phyloP scores from a whole-genome alignment of 2,888 invertebrate genomes.

The Nemotelus nigrinus region DNA sequence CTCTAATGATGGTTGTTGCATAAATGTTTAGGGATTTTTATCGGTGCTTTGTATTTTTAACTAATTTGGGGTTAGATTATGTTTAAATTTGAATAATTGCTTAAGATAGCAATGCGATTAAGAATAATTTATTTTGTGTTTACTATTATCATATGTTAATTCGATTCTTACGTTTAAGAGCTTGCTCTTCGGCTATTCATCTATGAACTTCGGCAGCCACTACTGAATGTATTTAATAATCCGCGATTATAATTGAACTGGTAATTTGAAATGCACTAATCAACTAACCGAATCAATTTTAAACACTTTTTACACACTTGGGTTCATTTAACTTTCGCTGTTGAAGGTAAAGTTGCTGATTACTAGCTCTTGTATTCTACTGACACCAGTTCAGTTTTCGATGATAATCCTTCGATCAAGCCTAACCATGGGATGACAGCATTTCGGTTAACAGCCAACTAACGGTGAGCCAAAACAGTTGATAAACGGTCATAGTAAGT shows the following conservation, averaged over 20 bases:
- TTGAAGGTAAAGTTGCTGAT: constrained; percentile 1
- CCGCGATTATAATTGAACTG: constrained; percentile 10
- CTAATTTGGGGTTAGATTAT: constrained; percentile 4
- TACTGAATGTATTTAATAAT: background rate
- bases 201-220: background rate
- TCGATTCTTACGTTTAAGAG: constrained; percentile 7
- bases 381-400: background rate
- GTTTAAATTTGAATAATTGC: background rate
- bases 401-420: constrained; percentile 21
- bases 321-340: constrained; percentile 11
- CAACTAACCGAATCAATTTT: constrained; percentile 10
- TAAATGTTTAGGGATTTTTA: constrained; percentile 15
- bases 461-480: constrained; percentile 15
- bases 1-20: no score
- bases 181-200: constrained; percentile 3
- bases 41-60: constrained; percentile 21
- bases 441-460: constrained; percentile 22
- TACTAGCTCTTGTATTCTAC: background rate
- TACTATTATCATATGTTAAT: background rate
- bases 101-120: constrained; percentile 30
- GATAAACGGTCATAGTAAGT: constrained; percentile 9
- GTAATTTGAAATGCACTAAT: constrained; percentile 11
- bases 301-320: constrained; percentile 27
- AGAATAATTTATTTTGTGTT: background rate
- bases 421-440: background rate